Evolutionary conservation across 2,113 vertebrate genomes (phyloP).

Genomic region (Microtus richardsoni): DNA sequence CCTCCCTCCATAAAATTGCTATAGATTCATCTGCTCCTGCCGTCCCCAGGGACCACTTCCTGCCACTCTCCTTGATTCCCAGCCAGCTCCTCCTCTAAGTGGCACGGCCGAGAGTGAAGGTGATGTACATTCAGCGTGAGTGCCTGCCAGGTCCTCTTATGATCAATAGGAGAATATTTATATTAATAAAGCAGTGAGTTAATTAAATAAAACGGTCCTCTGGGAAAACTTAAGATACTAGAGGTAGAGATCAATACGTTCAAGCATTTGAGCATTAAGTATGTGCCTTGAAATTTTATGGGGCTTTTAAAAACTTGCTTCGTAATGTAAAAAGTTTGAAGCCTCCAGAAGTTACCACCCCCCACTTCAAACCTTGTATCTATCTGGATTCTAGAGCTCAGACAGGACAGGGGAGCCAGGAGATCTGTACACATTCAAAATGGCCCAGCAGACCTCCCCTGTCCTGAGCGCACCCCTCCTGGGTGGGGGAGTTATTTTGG

Average conservation of each 20-base stretch:
- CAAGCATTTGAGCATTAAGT: slow-evolving; percentile 88
- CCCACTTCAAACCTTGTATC: background rate
- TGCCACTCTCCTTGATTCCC: slow-evolving; percentile 95
- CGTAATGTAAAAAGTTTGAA: slow-evolving; percentile 72
- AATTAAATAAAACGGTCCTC: slow-evolving; percentile 97
- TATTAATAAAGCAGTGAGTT: slow-evolving; percentile 97
- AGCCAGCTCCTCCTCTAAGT: slow-evolving; percentile 89
- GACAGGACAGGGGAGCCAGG: background rate
- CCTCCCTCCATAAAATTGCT: slow-evolving; percentile 87
- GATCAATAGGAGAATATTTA: slow-evolving; percentile 99
- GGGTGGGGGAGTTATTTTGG: accelerated
- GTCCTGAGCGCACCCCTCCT: background rate
- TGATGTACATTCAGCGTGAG: slow-evolving; percentile 90
- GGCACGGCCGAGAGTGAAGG: slow-evolving; percentile 87
- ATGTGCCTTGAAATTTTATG: slow-evolving; percentile 89
- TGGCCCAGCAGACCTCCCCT: too few relatives aligned
- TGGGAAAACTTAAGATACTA: slow-evolving; percentile 92
- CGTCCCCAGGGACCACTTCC: slow-evolving; percentile 93
- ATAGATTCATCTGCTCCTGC: slow-evolving; percentile 88
- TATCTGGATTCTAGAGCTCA: background rate
- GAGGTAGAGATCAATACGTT: slow-evolving; percentile 88
- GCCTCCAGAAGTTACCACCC: slow-evolving; percentile 2
- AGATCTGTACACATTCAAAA: too few relatives aligned
- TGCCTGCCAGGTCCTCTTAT: slow-evolving; percentile 93
- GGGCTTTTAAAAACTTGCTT: slow-evolving; percentile 80